A percentile compares a stretch with the other conserved stretches of the same genome.
phyloP scores from a whole-genome alignment of 1,140 invertebrate genomes.

The Drosophila pectinifera region DNA sequence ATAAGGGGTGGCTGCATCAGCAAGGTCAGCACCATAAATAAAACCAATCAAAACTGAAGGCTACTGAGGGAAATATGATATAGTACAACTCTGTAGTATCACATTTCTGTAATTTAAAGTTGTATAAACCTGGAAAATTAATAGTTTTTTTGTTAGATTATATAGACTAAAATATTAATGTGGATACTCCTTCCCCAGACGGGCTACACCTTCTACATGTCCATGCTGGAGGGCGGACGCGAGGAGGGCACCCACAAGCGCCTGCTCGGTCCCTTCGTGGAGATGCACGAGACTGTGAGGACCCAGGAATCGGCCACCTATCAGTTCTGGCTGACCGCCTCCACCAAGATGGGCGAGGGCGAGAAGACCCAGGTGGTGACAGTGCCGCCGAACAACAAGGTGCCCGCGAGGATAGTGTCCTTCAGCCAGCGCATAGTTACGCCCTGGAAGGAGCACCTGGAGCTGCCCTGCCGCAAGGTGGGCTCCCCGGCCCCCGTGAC shows the following conservation, averaged over 20 bases:
- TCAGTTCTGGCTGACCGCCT: constrained; percentile 93
- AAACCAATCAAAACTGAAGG: too few species aligned
- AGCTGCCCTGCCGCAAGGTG: constrained; percentile 91
- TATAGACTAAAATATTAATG: too few species aligned
- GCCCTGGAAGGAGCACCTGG: constrained; percentile 94
- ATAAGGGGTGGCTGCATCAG: neutral
- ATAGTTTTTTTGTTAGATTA: too few species aligned
- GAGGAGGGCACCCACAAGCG: constrained; percentile 90
- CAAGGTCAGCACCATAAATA: constrained; percentile 11
- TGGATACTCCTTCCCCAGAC: constrained; percentile 49
- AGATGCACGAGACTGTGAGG: constrained; percentile 90
- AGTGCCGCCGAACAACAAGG: constrained; percentile 91
- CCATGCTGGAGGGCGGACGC: constrained; percentile 90
- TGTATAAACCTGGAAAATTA: too few species aligned
- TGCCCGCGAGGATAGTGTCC: constrained; percentile 92
- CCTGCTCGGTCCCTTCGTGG: constrained; percentile 88
- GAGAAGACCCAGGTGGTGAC: constrained; percentile 91
- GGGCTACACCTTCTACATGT: constrained; percentile 93
- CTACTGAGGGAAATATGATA: too few species aligned
- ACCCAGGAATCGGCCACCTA: constrained; percentile 90
- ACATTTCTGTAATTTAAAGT: too few species aligned
- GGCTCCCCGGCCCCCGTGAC: constrained; percentile 90
- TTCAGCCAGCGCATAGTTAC: constrained; percentile 91
- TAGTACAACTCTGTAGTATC: too few species aligned
- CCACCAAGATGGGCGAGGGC: constrained; percentile 92